Evolutionary conservation across 2,888 invertebrate genomes (phyloP).

Genomic region (Stramonita haemastoma): DNA sequence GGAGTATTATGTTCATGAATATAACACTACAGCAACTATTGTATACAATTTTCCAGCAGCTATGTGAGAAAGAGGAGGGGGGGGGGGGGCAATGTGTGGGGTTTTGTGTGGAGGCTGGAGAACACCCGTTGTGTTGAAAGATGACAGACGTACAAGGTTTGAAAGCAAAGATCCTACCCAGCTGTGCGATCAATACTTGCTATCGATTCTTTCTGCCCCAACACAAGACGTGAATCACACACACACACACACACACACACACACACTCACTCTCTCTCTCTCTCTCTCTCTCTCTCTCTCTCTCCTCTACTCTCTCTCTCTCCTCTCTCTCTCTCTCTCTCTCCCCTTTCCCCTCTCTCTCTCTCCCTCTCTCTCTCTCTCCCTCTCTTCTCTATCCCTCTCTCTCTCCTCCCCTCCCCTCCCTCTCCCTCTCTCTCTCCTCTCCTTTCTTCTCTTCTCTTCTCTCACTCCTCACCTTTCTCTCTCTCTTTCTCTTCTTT

Average conservation of each 20-base stretch:
- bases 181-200: too few species aligned
- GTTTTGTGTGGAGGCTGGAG: too few species aligned
- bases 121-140: too few species aligned
- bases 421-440: background rate
- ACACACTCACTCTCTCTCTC: background rate
- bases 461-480: background rate
- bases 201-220: too few species aligned
- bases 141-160: too few species aligned
- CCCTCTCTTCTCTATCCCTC: background rate
- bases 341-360: background rate
- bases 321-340: constrained; percentile 11
- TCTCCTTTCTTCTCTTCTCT: background rate
- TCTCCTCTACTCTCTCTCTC: background rate
- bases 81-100: too few species aligned
- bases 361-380: background rate
- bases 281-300: background rate
- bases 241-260: constrained; percentile 17
- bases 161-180: too few species aligned
- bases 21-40: too few species aligned
- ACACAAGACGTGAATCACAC: background rate
- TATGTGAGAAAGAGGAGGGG: too few species aligned
- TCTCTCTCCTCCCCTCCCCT: background rate
- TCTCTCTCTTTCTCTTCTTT: background rate
- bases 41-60: too few species aligned
- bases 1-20: too few species aligned